A percentile compares a stretch with the other conserved stretches of the same genome.
Conservation (phyloP, 64 coral and sea anemone species). For the Porites australiensis region DNA sequence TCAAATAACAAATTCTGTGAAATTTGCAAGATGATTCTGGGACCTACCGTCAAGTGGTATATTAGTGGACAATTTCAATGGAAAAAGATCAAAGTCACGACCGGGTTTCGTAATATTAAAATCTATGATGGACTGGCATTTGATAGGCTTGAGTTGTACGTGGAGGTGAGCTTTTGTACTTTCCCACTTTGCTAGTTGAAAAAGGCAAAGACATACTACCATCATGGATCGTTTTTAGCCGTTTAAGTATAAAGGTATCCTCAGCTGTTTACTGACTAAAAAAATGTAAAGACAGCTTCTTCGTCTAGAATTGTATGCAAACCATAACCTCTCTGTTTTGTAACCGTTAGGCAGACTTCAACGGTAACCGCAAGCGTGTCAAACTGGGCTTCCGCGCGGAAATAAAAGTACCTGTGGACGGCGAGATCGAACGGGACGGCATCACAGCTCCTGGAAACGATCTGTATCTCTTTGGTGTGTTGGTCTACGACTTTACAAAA, state of each 20-base stretch:
- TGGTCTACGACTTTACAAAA: slow-evolving; percentile 77
- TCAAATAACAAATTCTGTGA: slow-evolving; percentile 84
- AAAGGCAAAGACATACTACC: neutral
- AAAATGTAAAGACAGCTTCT: no score
- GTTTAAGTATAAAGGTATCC: no score
- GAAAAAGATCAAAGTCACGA: slow-evolving; percentile 77
- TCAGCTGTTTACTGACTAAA: no score
- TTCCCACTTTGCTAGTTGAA: neutral
- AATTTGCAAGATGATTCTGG: slow-evolving; percentile 85
- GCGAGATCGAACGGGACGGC: slow-evolving; percentile 78
- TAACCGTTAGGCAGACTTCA: slow-evolving; percentile 91
- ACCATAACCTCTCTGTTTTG: no score
- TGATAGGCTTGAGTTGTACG: slow-evolving; percentile 81
- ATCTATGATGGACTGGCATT: slow-evolving; percentile 81
- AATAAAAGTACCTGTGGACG: slow-evolving; percentile 89
- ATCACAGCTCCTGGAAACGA: slow-evolving; percentile 79
- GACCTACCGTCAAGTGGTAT: slow-evolving; percentile 74
- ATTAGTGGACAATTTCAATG: slow-evolving; percentile 80
- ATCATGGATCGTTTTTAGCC: no score
- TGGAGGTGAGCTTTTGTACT: slow-evolving; percentile 58
- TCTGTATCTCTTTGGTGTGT: slow-evolving; percentile 72
- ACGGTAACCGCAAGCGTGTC: slow-evolving; percentile 43
- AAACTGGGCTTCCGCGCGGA: slow-evolving; percentile 84
- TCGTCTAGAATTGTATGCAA: no score
- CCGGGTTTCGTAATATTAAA: slow-evolving; percentile 76